Conservation (phyloP, 2,113 vertebrate species). For the Tricholaema leucomelas region DNA sequence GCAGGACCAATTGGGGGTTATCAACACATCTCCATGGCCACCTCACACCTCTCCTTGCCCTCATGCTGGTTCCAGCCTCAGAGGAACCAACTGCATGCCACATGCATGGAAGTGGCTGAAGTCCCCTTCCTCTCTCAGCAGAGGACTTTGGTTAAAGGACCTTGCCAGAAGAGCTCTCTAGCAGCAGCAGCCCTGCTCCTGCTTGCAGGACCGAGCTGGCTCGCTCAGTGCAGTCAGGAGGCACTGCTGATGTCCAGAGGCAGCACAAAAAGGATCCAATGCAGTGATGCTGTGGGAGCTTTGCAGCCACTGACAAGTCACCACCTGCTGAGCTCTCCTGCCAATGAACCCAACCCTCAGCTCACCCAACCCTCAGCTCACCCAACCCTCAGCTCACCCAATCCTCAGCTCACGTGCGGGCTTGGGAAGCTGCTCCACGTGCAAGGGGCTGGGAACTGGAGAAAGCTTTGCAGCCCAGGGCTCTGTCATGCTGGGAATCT, state of each 20-base stretch:
- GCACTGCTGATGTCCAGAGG: conserved; percentile 32
- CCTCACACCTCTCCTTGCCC: not conserved
- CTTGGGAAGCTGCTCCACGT: accelerated
- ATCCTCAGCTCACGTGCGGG: accelerated
- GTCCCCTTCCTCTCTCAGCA: not conserved
- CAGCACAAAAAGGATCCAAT: conserved; percentile 3
- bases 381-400: not conserved
- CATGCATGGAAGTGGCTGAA: accelerated
- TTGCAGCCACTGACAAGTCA: conserved; percentile 36
- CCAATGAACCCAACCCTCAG: not conserved
- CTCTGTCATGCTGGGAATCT: accelerated
- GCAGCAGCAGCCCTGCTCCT: not conserved
- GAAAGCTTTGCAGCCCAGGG: not conserved
- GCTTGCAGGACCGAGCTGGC: not conserved
- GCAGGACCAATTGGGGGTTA: no score
- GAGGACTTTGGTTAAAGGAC: not conserved
- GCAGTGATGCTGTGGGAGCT: conserved; percentile 5
- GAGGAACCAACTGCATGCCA: not conserved
- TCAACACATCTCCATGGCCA: not conserved
- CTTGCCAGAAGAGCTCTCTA: not conserved
- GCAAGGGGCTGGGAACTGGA: accelerated
- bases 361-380: not conserved
- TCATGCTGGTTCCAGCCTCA: not conserved
- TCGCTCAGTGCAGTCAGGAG: conserved; percentile 6
- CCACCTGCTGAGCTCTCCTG: not conserved